Base-by-base conservation (phyloP, 2,888 invertebrate genomes). In the Phyllotreta cruciferae region DNA sequence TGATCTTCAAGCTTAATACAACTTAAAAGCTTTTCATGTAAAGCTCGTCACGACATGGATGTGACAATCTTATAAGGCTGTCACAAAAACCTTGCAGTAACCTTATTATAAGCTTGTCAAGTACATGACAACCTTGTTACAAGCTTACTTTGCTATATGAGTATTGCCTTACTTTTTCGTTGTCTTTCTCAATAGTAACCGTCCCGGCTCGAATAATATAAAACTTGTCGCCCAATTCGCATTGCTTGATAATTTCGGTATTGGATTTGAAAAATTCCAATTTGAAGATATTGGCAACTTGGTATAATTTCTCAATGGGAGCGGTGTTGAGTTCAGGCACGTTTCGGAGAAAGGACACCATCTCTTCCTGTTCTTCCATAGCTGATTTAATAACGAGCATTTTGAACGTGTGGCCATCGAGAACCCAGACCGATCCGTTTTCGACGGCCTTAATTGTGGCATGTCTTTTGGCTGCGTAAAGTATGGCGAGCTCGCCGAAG, bases 311-410 rank as follows among this genome's bases (percentile, higher is more conserved):
- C 60, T 88, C 88, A 5, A 85, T 83, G 13, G 88, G 86, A 45
- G 93, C 85, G 68, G 89, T 89, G 73, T 89, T 87, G 7, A 96
- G 82, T 56, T 92, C 85, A 0, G 92, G 91, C 3, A 94, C 93
- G 35, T 92, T 91, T 60, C 88, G 85, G 24, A 97, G 83, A 80
- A 96, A 96, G 56, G 90, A 85, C 61, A 96, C 84, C 74, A 94
- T 91, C 77, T 94, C 94, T 71, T 94, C 91, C 66, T 91, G 88
- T 71, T 93, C 89, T 73, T 92, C 90, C 8, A 92, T 87, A 0
- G 93, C 94, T 6, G 91, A 91, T 71, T 90, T 87, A 78, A 94
- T 89, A 91, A 94, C 94, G 53, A 96, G 91, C 71, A 90, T 89
- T 75, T 95, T 92, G 81, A 96, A 97, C 6, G 91, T 91, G 52